Evolutionary conservation across 2,113 vertebrate genomes (phyloP), one percentile per base, ranked within the genome.

Genomic region (Sinocyclocheilus rhinocerous): DNA sequence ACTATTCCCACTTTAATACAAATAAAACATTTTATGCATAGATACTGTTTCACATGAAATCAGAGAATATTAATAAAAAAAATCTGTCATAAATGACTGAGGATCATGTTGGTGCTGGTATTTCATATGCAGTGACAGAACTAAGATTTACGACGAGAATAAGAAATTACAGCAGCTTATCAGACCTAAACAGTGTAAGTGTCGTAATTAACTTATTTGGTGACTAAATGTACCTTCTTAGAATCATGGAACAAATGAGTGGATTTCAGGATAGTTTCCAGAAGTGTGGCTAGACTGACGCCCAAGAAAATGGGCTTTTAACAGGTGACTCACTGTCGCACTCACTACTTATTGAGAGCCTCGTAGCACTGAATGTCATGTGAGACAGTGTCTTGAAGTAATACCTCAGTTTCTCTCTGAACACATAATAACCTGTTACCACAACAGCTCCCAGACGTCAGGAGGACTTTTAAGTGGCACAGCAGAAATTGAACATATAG

Each of bases 1-100:
- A 65, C n/a, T 12, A 20, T 78, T 78, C 10, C 22, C 18, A 45
- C 50, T 76, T 57, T 65, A 73, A 42, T 80, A 80, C 33, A 63
- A 75, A 73, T 4, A 61, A 10, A 39, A 73, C 10, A 42, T 9
- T 11, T 55, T 55, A 55, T 55, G 52, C 59, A 24, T n/a, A n/a
- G 22, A 63, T 63, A 63, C 59, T 12, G 26, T 50, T 76, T 3
- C 20, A n/a, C 45, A 48, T 48, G 45, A 48, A 48, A 48, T 48
- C 45, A 48, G 29, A 39, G 29, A 59, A n/a, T 26, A 76, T 77
- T 11, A 12, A n/a, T n/a, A 18, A 11, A n/a, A 55, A 26, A 15
- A 63, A 73, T 0, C 2, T 1, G 4, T 39, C 26, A 59, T n/a
- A 9, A 61, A 42, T 16, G 4, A 24, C 10, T 61, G 52, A 48